These are phyloP conservation scores for Plagodis dolabraria DNA, from an alignment of 2,888 invertebrate genomes.

Conservation along the genomic window DNA sequence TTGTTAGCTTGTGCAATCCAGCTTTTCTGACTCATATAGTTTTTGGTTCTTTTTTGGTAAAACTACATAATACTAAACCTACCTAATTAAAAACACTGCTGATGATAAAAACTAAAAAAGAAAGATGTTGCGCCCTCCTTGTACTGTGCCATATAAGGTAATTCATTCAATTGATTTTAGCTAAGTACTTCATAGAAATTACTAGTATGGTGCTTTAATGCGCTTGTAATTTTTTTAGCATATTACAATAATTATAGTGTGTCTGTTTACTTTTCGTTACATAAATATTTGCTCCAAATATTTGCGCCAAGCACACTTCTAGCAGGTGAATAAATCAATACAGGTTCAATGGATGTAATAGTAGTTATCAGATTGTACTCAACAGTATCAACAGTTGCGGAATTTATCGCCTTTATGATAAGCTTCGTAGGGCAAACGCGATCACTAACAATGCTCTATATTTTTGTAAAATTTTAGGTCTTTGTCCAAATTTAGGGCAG, in stretches of 20 bases:
- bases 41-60: background rate
- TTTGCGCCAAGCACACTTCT: conserved; percentile 45
- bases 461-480: conserved; percentile 7
- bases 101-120: background rate
- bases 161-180: too few relatives aligned
- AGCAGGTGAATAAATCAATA: conserved; percentile 72
- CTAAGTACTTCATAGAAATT: too few relatives aligned
- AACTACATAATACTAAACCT: background rate
- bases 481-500: conserved; percentile 8
- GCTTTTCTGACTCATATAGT: conserved; percentile 50
- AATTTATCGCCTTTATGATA: conserved; percentile 67
- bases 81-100: background rate
- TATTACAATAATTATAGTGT: too few relatives aligned
- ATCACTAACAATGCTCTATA: conserved; percentile 43
- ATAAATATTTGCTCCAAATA: conserved; percentile 42
- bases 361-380: conserved; percentile 61
- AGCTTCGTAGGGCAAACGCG: conserved; percentile 52
- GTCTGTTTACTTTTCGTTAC: conserved; percentile 36
- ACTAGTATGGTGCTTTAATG: too few relatives aligned
- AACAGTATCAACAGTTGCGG: conserved; percentile 60
- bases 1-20: conserved; percentile 56
- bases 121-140: background rate
- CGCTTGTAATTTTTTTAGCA: too few relatives aligned
- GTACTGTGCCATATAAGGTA: too few relatives aligned
- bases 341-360: conserved; percentile 60